A percentile compares a stretch with the other conserved stretches of the same genome.
Conservation (phyloP, 2,113 vertebrate genomes). For the Callipepla californica region DNA sequence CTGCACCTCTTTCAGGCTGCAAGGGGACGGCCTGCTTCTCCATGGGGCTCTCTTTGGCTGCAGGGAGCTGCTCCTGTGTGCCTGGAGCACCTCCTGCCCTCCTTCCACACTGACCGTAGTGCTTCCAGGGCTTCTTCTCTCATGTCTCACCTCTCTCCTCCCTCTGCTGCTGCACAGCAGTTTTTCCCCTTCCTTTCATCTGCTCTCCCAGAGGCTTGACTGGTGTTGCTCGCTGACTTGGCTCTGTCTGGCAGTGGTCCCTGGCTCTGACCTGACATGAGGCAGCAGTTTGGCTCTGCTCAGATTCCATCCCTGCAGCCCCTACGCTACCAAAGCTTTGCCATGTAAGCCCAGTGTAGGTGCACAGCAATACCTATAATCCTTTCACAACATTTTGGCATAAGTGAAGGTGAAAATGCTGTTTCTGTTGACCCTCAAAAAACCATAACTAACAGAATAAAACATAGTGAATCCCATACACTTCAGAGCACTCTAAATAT, state of each 20-base stretch:
- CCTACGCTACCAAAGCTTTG: neutral
- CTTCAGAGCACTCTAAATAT: neutral
- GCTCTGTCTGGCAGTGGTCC: too few species aligned
- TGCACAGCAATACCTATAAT: neutral
- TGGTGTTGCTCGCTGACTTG: too few species aligned
- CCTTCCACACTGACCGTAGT: too few species aligned
- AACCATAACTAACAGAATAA: neutral
- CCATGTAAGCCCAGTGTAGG: neutral
- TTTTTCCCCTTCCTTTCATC: neutral
- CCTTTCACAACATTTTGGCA: neutral
- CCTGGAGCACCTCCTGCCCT: too few species aligned
- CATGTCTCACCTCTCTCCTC: neutral
- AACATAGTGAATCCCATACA: neutral
- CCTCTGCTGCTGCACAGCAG: neutral
- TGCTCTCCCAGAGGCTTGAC: too few species aligned
- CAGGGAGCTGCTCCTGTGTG: too few species aligned
- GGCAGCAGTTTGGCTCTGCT: neutral
- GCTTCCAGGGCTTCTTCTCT: neutral
- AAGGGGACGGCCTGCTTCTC: too few species aligned
- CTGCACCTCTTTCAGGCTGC: too few species aligned
- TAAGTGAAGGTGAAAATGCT: neutral
- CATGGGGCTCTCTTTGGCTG: too few species aligned
- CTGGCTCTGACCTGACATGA: too few species aligned
- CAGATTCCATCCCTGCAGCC: neutral
- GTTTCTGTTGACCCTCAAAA: neutral